Conservation (phyloP, 2,113 vertebrate genomes). For the Chloropsis hardwickii region DNA sequence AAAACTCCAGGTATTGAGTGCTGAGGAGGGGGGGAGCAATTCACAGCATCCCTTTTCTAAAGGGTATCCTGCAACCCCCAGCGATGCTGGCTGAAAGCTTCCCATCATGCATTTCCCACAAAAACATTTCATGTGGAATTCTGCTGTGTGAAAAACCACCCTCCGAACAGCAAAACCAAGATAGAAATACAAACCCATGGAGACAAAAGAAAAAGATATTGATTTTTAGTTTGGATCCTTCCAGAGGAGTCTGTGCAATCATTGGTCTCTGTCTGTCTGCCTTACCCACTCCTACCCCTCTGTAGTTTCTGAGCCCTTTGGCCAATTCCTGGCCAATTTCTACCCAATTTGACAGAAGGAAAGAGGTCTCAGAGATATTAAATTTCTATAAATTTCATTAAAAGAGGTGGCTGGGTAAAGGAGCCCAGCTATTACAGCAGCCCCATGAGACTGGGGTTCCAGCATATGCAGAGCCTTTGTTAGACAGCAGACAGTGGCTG, state of each 20-base stretch:
- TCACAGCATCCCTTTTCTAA: neutral
- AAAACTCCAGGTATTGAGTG: neutral
- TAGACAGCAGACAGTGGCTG: neutral
- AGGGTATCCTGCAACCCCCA: neutral
- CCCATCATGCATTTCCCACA: accelerated
- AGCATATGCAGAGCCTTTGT: constrained; percentile 27
- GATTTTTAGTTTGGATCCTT: constrained; percentile 52
- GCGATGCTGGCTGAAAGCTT: accelerated
- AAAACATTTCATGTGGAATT: neutral
- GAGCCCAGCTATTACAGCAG: constrained; percentile 21
- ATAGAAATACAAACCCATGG: neutral
- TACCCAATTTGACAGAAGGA: constrained; percentile 36
- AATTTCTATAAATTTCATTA: constrained; percentile 66
- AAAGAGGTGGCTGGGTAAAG: constrained; percentile 41
- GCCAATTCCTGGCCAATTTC: constrained; percentile 56
- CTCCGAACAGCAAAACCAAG: neutral
- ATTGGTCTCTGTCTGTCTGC: constrained; percentile 4
- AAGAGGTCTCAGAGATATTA: constrained; percentile 58
- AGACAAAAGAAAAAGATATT: constrained; percentile 1
- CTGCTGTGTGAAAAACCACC: neutral
- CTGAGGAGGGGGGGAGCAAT: accelerated
- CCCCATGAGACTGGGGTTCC: neutral
- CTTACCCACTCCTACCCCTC: neutral
- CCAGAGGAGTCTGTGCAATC: constrained; percentile 12
- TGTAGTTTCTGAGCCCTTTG: constrained; percentile 28